These are phyloP conservation scores for Tylochromis polylepis DNA, from an alignment of 2,113 vertebrate species.

Conservation along the genomic window DNA sequence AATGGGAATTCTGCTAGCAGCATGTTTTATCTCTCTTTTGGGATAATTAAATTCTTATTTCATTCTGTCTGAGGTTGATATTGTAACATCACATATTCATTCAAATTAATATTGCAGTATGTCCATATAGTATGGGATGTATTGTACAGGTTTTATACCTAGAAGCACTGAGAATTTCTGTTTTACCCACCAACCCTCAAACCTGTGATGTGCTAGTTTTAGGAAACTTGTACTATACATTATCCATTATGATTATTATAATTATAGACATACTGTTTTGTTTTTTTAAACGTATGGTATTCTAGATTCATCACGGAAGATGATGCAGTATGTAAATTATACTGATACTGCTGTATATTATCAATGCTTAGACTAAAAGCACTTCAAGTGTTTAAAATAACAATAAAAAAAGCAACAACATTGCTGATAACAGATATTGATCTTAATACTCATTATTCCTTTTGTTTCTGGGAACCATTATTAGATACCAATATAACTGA, in stretches of 20 bases:
- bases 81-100: not conserved
- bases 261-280: not conserved
- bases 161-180: not conserved
- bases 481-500: no score
- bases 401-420: not conserved
- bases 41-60: no score
- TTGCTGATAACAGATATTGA: not conserved
- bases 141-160: not conserved
- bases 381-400: not conserved
- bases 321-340: not conserved
- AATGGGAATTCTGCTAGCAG: not conserved
- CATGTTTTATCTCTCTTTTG: not conserved
- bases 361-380: not conserved
- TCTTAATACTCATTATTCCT: not conserved
- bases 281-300: not conserved
- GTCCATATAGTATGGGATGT: not conserved
- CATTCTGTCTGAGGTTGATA: fast-evolving
- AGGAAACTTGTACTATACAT: not conserved
- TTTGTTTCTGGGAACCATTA: not conserved
- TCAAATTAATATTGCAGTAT: not conserved
- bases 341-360: fast-evolving
- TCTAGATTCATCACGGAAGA: not conserved
- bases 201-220: fast-evolving
- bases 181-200: not conserved
- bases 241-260: not conserved